Evolutionary conservation across 2,888 invertebrate genomes (phyloP).

Genomic region (Nomada ruficornis): DNA sequence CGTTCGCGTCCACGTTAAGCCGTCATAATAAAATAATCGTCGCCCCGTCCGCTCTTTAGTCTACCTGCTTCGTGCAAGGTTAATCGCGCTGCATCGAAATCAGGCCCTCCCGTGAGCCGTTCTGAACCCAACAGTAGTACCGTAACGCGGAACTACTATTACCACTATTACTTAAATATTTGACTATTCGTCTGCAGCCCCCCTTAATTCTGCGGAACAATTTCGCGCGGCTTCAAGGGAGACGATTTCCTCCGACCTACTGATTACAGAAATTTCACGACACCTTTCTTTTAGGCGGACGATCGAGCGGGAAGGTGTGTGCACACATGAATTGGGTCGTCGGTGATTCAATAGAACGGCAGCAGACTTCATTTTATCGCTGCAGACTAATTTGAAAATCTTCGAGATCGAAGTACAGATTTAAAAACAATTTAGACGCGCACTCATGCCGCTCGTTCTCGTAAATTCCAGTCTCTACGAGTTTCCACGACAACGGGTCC

Average conservation of each 20-base stretch:
- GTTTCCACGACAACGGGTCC: not conserved
- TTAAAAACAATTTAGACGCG: not conserved
- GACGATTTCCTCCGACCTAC: not conserved
- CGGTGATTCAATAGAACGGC: not conserved
- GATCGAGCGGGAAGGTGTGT: not conserved
- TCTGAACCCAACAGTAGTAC: no score
- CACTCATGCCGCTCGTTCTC: not conserved
- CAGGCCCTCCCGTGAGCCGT: not conserved
- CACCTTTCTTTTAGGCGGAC: not conserved
- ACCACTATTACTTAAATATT: conserved; percentile 13
- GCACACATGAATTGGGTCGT: not conserved
- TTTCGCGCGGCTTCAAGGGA: not conserved
- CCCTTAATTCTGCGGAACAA: not conserved
- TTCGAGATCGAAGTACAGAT: not conserved
- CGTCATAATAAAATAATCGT: conserved; percentile 8
- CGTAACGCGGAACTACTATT: not conserved
- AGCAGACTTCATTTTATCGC: not conserved
- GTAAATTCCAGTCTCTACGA: not conserved
- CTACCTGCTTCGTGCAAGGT: not conserved
- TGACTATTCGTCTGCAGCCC: not conserved
- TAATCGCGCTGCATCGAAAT: conserved; percentile 1
- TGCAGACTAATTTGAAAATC: not conserved
- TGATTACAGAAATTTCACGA: not conserved
- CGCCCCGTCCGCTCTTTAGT: conserved; percentile 1
- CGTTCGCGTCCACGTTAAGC: not conserved